phyloP scores from a whole-genome alignment of 30 jellyfish, hydroid and myxozoan species.

The Aurelia aurita complex sp. Pacific region DNA sequence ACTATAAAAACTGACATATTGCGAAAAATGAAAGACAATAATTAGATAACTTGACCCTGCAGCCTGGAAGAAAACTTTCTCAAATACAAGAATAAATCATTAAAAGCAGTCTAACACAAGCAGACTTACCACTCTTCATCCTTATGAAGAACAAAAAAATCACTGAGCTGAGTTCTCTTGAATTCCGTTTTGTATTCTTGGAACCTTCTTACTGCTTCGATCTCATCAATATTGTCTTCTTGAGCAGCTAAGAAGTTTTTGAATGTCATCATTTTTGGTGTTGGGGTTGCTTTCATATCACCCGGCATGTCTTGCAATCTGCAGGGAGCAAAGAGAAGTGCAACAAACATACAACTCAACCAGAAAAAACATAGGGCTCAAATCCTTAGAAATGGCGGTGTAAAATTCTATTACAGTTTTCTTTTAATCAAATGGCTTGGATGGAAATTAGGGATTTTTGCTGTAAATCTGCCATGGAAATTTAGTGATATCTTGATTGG shows the following conservation, averaged over 20 bases:
- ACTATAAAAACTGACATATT: no score
- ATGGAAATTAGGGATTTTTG: no score
- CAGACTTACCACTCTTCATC: slow-evolving; percentile 92
- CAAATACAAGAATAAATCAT: neutral
- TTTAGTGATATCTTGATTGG: no score
- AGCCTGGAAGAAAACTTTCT: neutral
- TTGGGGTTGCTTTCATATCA: slow-evolving; percentile 51
- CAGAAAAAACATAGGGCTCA: no score
- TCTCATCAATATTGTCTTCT: slow-evolving; percentile 91
- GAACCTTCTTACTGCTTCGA: slow-evolving; percentile 82
- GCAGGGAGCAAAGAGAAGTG: no score
- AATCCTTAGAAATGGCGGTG: no score
- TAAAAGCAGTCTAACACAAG: neutral
- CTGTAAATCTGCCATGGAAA: no score
- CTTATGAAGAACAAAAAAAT: slow-evolving; percentile 91
- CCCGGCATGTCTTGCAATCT: neutral
- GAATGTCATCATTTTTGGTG: slow-evolving; percentile 90
- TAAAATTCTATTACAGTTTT: no score
- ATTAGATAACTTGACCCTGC: no score
- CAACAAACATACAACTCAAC: no score
- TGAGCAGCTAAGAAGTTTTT: slow-evolving; percentile 83
- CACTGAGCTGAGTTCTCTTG: slow-evolving; percentile 94
- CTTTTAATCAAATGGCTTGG: no score
- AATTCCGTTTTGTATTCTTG: slow-evolving; percentile 93
- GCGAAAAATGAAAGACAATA: no score